Percentiles rank a stretch among this genome's conserved stretches.
phyloP scores from a whole-genome alignment of 2,888 invertebrate genomes.

The Pachymerium ferrugineum region DNA sequence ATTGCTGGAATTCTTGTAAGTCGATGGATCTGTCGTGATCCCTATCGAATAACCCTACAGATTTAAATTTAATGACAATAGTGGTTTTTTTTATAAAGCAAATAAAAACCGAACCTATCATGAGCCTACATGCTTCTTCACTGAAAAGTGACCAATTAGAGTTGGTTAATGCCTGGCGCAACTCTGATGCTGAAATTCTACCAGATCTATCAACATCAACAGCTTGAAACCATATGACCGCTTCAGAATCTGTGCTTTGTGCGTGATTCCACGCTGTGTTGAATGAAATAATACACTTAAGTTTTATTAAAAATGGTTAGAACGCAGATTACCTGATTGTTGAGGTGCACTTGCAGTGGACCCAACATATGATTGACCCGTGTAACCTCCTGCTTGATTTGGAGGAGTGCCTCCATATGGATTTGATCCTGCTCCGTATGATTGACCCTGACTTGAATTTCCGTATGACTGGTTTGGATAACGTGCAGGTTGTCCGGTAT shows the following conservation, averaged over 20 bases:
- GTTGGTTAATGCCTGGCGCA: constrained; percentile 74
- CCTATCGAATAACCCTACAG: constrained; percentile 81
- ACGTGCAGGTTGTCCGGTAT: background rate
- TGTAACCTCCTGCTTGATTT: no score
- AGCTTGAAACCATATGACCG: constrained; percentile 74
- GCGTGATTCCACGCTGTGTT: background rate
- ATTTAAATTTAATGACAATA: background rate
- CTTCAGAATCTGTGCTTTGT: constrained; percentile 57
- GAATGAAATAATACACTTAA: no score
- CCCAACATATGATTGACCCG: no score
- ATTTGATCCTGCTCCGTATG: no score
- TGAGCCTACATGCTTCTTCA: constrained; percentile 72
- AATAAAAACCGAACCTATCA: constrained; percentile 70
- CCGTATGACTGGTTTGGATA: background rate
- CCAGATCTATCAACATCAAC: constrained; percentile 81
- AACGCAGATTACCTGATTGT: no score
- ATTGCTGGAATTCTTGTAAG: constrained; percentile 73
- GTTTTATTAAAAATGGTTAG: no score
- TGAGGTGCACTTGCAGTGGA: no score
- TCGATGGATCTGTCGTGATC: constrained; percentile 79
- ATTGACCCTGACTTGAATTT: background rate
- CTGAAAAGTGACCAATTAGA: constrained; percentile 79
- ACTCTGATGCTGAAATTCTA: constrained; percentile 67
- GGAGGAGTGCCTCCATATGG: no score
- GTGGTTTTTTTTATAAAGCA: no score